Evolutionary conservation across 2,797 vertebrate genomes (phyloP), one percentile per base, ranked within the genome.

Genomic region (Spheniscus humboldti): DNA sequence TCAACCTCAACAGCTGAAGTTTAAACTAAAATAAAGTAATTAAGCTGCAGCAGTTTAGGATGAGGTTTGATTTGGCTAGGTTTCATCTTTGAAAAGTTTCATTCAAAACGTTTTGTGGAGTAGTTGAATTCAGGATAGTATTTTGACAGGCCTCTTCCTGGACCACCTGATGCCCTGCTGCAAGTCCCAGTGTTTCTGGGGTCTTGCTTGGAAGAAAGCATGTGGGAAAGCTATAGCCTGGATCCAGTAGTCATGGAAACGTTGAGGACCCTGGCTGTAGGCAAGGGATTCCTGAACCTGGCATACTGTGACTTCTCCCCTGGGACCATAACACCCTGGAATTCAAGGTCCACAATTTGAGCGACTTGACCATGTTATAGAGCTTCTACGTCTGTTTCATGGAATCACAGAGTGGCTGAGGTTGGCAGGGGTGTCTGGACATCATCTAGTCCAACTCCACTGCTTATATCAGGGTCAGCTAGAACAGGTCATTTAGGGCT

Each of bases 361-460:
- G 11, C 41, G 5, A 37, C 19, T 31, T 57, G 11, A 22, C 7
- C 7, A 5, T 33, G 18, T 45, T 57, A 24, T 1, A 45, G 47
- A 48, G 6, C 9, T 50, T 79, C 28, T 30, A 20, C 2, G 3
- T 50, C 16, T 63, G 22, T 57, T 88, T 66, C 45, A 14, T 22
- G 24, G 33, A 67, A 79, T 50, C 43, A 71, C 27, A 13, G 28
- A 68, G 23, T 8, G 50, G 13, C 35, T 59, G 72, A 83, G 19
- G 4, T 18, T 63, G 20, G 4, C 33, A 47, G 19, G 13, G 8
- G 17, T 41, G 15, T 59, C 39, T 37, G 35, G 15, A 23, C 13
- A n/a, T 25, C 1, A 6, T 33, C 18, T 39, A 66, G 62, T 52
- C 4, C 37, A 67, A 19, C 7, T 4, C 4, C 3, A 1, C 11